Conservation (phyloP, 2,797 vertebrate genomes). For the Centropyge bicolor region DNA sequence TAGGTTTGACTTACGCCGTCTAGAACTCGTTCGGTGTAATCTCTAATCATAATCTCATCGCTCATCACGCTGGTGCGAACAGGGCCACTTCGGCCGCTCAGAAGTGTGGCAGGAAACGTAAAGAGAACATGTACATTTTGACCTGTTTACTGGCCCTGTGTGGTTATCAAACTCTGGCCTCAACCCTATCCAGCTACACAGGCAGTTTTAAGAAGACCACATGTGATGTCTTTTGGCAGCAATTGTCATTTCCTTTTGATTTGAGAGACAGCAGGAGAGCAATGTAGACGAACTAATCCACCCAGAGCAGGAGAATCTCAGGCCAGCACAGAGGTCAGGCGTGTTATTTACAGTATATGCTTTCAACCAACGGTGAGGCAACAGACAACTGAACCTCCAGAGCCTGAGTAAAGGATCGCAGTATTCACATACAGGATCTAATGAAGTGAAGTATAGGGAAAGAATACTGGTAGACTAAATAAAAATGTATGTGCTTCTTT, state of each 20-base stretch:
- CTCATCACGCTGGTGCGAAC: conserved; percentile 22
- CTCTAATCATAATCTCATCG: conserved; percentile 30
- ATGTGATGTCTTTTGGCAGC: not conserved
- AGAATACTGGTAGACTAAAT: not conserved
- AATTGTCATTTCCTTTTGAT: conserved; percentile 18
- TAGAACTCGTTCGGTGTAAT: conserved; percentile 30
- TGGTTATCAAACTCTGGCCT: conserved; percentile 10
- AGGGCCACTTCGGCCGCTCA: not conserved
- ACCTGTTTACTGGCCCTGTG: not conserved
- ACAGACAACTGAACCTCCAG: not conserved
- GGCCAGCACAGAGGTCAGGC: conserved; percentile 51
- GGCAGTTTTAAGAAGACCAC: conserved; percentile 3
- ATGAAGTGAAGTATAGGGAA: not conserved
- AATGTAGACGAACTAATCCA: conserved; percentile 56
- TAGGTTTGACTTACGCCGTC: conserved; percentile 5
- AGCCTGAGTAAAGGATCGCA: not conserved
- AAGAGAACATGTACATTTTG: not conserved
- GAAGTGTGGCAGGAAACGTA: conserved; percentile 6
- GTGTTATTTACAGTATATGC: conserved; percentile 57
- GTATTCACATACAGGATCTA: not conserved
- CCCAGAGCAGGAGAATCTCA: conserved; percentile 55
- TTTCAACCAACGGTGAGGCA: conserved; percentile 33
- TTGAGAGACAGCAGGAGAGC: conserved; percentile 17
- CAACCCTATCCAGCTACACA: conserved; percentile 8
- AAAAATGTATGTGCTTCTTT: not conserved